These are phyloP conservation scores for Sitta europaea DNA, from an alignment of 2,113 vertebrate genomes.

Conservation along the genomic window DNA sequence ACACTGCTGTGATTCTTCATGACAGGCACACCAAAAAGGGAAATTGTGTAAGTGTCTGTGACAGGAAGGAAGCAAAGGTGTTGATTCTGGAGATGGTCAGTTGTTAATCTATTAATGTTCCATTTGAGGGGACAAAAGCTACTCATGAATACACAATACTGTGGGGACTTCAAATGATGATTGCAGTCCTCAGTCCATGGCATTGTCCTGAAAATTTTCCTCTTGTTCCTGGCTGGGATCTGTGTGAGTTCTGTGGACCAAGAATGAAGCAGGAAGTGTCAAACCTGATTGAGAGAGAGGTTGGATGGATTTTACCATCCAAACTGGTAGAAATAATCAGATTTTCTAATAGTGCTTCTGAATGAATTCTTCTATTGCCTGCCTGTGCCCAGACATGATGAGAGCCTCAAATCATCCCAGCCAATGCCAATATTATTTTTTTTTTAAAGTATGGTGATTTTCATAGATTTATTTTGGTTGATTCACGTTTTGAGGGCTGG, in stretches of 20 bases:
- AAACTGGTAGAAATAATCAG: background rate
- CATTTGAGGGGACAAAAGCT: background rate
- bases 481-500: background rate
- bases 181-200: background rate
- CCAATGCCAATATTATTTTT: background rate
- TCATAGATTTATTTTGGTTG: background rate
- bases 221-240: background rate
- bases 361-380: background rate
- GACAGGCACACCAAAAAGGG: fast-evolving
- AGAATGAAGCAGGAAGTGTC: background rate
- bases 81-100: background rate
- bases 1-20: background rate
- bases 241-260: background rate
- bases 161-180: background rate
- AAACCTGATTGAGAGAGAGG: background rate
- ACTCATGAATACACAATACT: background rate
- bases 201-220: background rate
- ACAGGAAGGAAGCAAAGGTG: background rate
- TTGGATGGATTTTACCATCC: background rate
- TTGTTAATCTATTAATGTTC: background rate
- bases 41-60: background rate
- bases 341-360: background rate
- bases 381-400: background rate
- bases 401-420: background rate
- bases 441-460: background rate